Evolutionary conservation across 2,797 vertebrate species (phyloP), one percentile per base, ranked within the genome.

Genomic region (Spinus pinus): DNA sequence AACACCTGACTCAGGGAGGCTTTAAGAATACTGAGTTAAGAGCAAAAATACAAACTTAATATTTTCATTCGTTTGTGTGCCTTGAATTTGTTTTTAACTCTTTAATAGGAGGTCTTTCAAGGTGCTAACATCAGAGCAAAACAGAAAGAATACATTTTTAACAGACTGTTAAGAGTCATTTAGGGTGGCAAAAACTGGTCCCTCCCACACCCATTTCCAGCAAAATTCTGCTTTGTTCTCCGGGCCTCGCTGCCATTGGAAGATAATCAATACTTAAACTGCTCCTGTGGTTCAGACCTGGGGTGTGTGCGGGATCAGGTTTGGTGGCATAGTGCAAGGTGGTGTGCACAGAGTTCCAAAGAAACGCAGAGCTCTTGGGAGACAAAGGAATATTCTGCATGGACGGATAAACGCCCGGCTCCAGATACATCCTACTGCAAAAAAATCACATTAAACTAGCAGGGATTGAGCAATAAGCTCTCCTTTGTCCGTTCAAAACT

Each of bases 271-370:
- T 94, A 49, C 51, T 69, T 31, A 9, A 82, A 57, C 35, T 25
- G 12, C 39, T 85, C 42, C 35, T 2, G 2, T 3, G 73, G 78
- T 73, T 24, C 27, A 22, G 31, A 25, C 27, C 25, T 5, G 79
- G 91, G 91, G 93, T 14, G 79, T 74, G 57, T 64, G 72, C 16
- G 65, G 61, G 75, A 87, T 91, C 95, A 87, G 89, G 89, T 93
- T 92, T 61, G 89, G 81, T 51, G 72, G 77, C 91, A 18, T 21
- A 42, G 64, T 31, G 57, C 73, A 28, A 83, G 66, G 66, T 18
- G 57, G 20, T 2, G 77, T 20, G 66, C 88, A 90, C 81, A 47
- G 10, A 73, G 49, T 82, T 64, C 60, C 71, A 41, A n/a, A 67
- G 84, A 95, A 94, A 87, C 0, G 41, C 23, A 28, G 78, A 65